Evolutionary conservation across 2,113 vertebrate genomes (phyloP).

Genomic region (Gila orcuttii): DNA sequence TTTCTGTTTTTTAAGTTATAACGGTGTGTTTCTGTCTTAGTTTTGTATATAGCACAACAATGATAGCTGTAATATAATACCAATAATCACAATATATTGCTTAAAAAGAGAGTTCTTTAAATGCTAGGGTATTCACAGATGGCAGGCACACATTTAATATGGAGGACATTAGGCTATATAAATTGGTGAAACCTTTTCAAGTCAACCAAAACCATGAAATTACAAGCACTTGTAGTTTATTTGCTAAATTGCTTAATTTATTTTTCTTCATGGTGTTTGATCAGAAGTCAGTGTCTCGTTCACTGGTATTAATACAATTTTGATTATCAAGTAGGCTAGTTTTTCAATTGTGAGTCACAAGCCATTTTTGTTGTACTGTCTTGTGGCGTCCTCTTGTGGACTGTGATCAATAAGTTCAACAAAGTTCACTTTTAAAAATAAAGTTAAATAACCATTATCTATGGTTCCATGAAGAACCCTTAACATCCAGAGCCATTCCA

Average conservation of each 20-base stretch:
- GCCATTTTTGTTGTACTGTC: background rate
- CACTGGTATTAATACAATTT: background rate
- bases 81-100: background rate
- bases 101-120: background rate
- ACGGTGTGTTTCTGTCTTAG: background rate
- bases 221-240: background rate
- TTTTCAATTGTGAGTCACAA: background rate
- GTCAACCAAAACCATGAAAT: background rate
- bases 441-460: background rate
- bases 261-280: background rate
- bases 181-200: background rate
- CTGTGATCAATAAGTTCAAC: background rate
- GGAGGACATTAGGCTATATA: background rate
- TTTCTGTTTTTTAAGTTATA: background rate
- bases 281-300: background rate
- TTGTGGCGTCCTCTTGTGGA: constrained; percentile 45
- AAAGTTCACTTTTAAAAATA: background rate
- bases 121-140: background rate
- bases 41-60: background rate
- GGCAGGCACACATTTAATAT: background rate
- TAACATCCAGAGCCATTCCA: background rate
- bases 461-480: background rate
- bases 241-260: background rate
- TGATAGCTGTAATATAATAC: background rate
- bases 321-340: background rate